Percentiles rank a stretch among this genome's conserved stretches.
Conservation (phyloP, 2,797 vertebrate genomes). For the Sphenopsis melanotis region DNA sequence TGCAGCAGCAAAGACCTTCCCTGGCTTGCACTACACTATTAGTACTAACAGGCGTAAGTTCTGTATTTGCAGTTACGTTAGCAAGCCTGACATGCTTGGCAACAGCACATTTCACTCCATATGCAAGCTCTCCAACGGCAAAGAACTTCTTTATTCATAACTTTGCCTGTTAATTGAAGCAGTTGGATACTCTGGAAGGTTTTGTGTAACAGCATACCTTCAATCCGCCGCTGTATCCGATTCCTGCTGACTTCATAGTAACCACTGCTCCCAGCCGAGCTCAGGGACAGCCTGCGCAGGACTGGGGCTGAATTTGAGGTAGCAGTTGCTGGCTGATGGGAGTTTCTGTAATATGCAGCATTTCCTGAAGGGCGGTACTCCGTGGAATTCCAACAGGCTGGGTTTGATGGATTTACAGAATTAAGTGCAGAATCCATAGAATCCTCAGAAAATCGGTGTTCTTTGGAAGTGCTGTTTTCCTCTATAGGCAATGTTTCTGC, state of each 20-base stretch:
- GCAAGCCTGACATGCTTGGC: background rate
- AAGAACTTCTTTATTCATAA: background rate
- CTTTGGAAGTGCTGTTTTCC: constrained; percentile 81
- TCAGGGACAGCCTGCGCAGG: constrained; percentile 77
- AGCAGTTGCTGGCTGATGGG: constrained; percentile 58
- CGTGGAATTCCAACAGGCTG: constrained; percentile 67
- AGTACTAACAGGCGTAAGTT: background rate
- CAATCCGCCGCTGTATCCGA: constrained; percentile 80
- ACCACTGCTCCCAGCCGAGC: constrained; percentile 64
- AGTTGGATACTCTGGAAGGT: background rate
- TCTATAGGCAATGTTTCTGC: constrained; percentile 85
- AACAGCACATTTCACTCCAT: background rate
- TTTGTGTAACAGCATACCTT: constrained; percentile 76
- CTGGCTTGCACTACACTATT: background rate
- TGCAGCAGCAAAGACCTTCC: background rate
- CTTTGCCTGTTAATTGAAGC: background rate
- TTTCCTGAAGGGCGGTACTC: constrained; percentile 76
- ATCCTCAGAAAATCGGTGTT: constrained; percentile 81
- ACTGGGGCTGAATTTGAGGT: constrained; percentile 67
- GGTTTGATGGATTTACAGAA: constrained; percentile 80
- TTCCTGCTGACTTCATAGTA: constrained; percentile 75
- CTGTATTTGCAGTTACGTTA: background rate
- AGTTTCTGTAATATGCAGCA: constrained; percentile 72
- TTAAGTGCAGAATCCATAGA: constrained; percentile 85
- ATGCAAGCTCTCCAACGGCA: background rate